phyloP scores from a whole-genome alignment of 2,113 vertebrate genomes.

The Garra rufa region DNA sequence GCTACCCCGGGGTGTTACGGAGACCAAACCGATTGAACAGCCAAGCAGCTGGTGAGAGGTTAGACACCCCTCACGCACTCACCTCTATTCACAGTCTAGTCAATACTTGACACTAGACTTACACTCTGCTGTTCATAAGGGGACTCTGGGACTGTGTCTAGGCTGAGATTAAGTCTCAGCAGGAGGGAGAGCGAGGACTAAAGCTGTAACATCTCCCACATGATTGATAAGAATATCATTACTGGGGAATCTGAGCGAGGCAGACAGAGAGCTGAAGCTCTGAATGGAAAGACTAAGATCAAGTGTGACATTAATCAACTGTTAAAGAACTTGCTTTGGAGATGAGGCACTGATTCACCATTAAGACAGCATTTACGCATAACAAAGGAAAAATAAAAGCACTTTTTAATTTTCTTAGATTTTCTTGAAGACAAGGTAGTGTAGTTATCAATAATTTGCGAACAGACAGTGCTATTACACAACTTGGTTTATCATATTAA shows the following conservation, averaged over 20 bases:
- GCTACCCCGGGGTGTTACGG: conserved; percentile 54
- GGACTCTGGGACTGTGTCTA: conserved; percentile 34
- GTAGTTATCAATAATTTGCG: conserved; percentile 41
- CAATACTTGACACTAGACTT: conserved; percentile 57
- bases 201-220: conserved; percentile 35
- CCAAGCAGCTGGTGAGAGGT: conserved; percentile 62
- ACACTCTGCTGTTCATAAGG: conserved; percentile 49
- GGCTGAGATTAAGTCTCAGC: conserved; percentile 49
- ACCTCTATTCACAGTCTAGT: conserved; percentile 47
- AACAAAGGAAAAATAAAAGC: neutral
- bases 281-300: neutral
- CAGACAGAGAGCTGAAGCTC: neutral
- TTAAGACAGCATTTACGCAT: neutral
- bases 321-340: conserved; percentile 1
- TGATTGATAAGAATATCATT: conserved; percentile 55
- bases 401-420: conserved; percentile 10
- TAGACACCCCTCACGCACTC: conserved; percentile 55
- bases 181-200: conserved; percentile 49
- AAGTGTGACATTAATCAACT: neutral
- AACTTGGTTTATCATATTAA: conserved; percentile 1
- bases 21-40: conserved; percentile 47
- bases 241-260: conserved; percentile 3
- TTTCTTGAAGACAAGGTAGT: conserved; percentile 7
- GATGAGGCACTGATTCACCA: neutral
- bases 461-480: conserved; percentile 35